These are phyloP conservation scores for Drosophila punjabiensis DNA, from an alignment of 1,140 invertebrate genomes.

Conservation along the genomic window DNA sequence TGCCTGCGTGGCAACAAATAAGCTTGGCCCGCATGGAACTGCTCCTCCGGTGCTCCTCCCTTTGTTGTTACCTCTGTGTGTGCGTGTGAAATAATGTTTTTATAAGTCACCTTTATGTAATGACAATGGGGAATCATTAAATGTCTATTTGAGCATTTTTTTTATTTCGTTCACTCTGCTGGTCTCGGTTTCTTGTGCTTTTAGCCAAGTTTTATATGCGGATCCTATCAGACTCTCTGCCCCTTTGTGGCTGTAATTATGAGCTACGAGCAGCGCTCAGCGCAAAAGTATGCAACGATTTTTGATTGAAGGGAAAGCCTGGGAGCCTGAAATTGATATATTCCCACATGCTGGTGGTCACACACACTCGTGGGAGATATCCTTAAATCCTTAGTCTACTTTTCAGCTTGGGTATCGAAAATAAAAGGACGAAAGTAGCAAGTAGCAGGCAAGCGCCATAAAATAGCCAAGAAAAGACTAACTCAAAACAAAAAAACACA, in stretches of 20 bases:
- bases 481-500: constrained; percentile 15
- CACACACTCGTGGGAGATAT: constrained; percentile 28
- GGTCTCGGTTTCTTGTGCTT: constrained; percentile 1
- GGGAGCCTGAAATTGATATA: constrained; percentile 23
- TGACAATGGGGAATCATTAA: constrained; percentile 84
- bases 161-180: constrained; percentile 16
- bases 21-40: constrained; percentile 61
- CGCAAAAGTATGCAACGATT: constrained; percentile 5
- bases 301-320: constrained; percentile 36
- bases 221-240: neutral
- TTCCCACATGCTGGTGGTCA: constrained; percentile 9
- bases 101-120: constrained; percentile 82
- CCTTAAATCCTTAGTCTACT: constrained; percentile 47
- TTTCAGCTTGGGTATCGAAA: constrained; percentile 25
- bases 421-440: constrained; percentile 38
- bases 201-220: neutral
- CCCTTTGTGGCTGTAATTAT: constrained; percentile 28
- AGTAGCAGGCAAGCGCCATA: constrained; percentile 50
- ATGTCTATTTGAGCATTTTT: constrained; percentile 74
- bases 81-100: constrained; percentile 80
- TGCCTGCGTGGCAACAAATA: constrained; percentile 71
- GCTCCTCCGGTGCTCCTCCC: neutral
- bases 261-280: neutral
- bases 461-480: constrained; percentile 37
- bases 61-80: constrained; percentile 7